These are phyloP conservation scores for Adelphocoris suturalis DNA, from an alignment of 2,888 invertebrate genomes.

Conservation along the genomic window DNA sequence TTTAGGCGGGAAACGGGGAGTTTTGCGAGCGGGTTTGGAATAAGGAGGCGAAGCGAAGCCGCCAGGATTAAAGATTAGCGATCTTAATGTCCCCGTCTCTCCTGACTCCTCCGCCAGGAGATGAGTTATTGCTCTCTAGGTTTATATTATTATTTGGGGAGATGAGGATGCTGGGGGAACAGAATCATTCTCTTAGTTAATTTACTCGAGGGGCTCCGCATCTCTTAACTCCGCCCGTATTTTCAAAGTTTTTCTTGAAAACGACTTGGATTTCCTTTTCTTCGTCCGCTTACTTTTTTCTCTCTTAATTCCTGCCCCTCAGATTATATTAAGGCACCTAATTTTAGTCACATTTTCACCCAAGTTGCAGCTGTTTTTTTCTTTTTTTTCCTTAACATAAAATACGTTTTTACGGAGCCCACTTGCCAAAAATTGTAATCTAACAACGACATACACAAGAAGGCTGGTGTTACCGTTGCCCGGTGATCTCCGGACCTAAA, in stretches of 20 bases:
- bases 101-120: slow-evolving; percentile 70
- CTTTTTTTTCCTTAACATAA: too few relatives aligned
- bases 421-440: too few relatives aligned
- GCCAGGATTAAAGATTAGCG: slow-evolving; percentile 77
- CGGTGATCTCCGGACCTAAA: too few relatives aligned
- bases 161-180: slow-evolving; percentile 32
- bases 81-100: slow-evolving; percentile 77
- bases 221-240: slow-evolving; percentile 51
- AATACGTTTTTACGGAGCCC: too few relatives aligned
- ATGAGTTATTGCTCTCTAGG: slow-evolving; percentile 77
- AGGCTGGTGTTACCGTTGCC: too few relatives aligned
- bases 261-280: slow-evolving; percentile 16
- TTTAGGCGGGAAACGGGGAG: slow-evolving; percentile 73
- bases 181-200: slow-evolving; percentile 69
- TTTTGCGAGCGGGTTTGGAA: slow-evolving; percentile 44
- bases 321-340: too few relatives aligned
- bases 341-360: too few relatives aligned
- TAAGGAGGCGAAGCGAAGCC: slow-evolving; percentile 73
- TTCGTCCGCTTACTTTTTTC: too few relatives aligned
- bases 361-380: too few relatives aligned
- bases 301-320: too few relatives aligned
- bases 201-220: slow-evolving; percentile 55
- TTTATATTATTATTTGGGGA: slow-evolving; percentile 77
- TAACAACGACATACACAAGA: too few relatives aligned
- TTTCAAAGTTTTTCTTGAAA: slow-evolving; percentile 6